Conservation (phyloP, 2,113 vertebrate genomes). For the Scophthalmus maximus region DNA sequence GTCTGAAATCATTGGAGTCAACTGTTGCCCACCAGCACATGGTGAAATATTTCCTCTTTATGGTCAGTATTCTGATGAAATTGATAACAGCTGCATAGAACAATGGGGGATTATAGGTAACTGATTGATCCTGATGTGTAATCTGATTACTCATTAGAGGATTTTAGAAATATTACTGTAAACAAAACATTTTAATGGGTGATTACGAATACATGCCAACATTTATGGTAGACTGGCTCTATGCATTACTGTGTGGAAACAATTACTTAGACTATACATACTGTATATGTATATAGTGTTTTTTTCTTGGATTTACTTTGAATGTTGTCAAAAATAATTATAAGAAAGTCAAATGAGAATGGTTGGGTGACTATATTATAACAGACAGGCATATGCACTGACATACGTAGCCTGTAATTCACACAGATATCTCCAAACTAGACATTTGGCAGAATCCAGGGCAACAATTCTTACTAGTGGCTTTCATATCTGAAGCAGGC, state of each 20-base stretch:
- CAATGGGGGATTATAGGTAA: conserved; percentile 23
- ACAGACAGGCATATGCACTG: conserved; percentile 10
- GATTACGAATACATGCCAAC: background rate
- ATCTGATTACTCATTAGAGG: conserved; percentile 7
- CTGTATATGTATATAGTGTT: background rate
- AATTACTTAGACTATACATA: background rate
- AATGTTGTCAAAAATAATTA: background rate
- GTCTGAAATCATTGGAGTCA: conserved; percentile 26
- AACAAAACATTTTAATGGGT: background rate
- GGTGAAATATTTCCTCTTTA: conserved; percentile 10
- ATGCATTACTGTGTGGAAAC: background rate
- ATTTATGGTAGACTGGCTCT: background rate
- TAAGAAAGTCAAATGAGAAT: conserved; percentile 11
- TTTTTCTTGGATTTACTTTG: background rate
- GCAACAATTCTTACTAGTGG: conserved; percentile 40
- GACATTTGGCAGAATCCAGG: conserved; percentile 34
- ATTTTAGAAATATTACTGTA: conserved; percentile 10
- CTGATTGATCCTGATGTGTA: background rate
- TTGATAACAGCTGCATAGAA: conserved; percentile 39
- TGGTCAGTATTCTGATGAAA: conserved; percentile 34
- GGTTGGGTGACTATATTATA: background rate
- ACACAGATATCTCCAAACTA: conserved; percentile 36
- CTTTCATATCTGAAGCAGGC: conserved; percentile 56
- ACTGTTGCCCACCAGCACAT: conserved; percentile 19
- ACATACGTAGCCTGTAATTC: conserved; percentile 12